Evolutionary conservation across 2,797 vertebrate genomes (phyloP), one percentile per base, ranked within the genome.

Genomic region (Poecilia wingei): DNA sequence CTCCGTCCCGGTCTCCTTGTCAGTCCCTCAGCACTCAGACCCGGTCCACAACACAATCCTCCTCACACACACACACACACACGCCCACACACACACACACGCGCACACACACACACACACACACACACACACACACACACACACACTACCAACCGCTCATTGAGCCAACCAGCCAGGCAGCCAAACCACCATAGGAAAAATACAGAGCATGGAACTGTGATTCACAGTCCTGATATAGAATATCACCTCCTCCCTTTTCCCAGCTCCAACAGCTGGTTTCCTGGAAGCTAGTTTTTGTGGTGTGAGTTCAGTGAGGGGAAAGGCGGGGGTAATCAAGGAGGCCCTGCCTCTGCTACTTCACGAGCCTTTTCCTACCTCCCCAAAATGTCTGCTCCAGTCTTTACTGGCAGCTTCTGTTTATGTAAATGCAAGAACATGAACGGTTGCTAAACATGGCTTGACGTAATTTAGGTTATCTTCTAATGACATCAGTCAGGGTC

Each of bases 161-260:
- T 85, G 86, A 91, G 86, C 90, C 57, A 84, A 74, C 41, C 82
- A 84, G 83, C 82, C 87, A 89, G 83, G 49, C 88, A 84, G 90
- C 91, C 91, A 94, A 93, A 91, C 91, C 91, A 88, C 89, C 91
- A 84, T 81, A 87, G 93, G 91, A 94, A 94, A 95, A 95, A 94
- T 85, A 94, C 92, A 92, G 92, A 93, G 92, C 91, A 89, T 88
- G 82, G 93, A 95, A 89, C 92, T 90, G 92, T 94, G 95, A 96
- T 94, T 95, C 95, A 95, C 90, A 91, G 88, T 83, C 91, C 92
- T 94, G 93, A 95, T 95, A 95, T 94, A 94, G 93, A 92, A 94
- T 92, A 94, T 89, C 93, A 90, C 91, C 94, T 91, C 92, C 92
- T 92, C 91, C 90, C 85, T 84, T 86, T 85, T 90, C 86, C 80